A percentile compares a stretch with the other conserved stretches of the same genome.
Evolutionary conservation across 2,797 vertebrate genomes (phyloP).

Genomic region (Echiichthys vipera): DNA sequence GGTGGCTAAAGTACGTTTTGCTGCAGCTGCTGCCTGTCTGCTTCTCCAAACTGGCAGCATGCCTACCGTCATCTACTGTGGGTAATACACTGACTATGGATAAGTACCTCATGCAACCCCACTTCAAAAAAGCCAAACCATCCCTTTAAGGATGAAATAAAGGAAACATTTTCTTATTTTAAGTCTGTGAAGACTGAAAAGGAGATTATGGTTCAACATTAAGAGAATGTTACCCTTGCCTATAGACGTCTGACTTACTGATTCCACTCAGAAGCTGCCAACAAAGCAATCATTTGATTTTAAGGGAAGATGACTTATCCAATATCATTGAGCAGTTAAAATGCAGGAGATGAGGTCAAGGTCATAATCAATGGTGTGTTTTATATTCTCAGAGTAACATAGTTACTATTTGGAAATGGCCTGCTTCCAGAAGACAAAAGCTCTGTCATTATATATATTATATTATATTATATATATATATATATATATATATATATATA

Average conservation of each 20-base stretch:
- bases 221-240: background rate
- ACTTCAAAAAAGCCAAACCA: too few species aligned
- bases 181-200: background rate
- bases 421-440: slow-evolving; percentile 26
- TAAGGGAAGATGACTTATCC: slow-evolving; percentile 52
- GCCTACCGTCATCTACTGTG: too few species aligned
- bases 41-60: too few species aligned
- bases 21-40: too few species aligned
- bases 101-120: too few species aligned
- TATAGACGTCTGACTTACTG: slow-evolving; percentile 15
- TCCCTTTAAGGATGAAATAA: too few species aligned
- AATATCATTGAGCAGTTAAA: slow-evolving; percentile 52
- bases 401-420: slow-evolving; percentile 69
- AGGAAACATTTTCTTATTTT: too few species aligned
- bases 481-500: too few species aligned
- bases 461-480: too few species aligned
- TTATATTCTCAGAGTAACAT: slow-evolving; percentile 58
- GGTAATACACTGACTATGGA: too few species aligned
- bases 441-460: background rate
- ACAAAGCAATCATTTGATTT: slow-evolving; percentile 50
- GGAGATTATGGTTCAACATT: slow-evolving; percentile 4
- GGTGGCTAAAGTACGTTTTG: too few species aligned
- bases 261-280: slow-evolving; percentile 56
- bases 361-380: slow-evolving; percentile 67
- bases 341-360: slow-evolving; percentile 53